phyloP scores from a whole-genome alignment of 2,113 vertebrate species.

The Petaurus breviceps region DNA sequence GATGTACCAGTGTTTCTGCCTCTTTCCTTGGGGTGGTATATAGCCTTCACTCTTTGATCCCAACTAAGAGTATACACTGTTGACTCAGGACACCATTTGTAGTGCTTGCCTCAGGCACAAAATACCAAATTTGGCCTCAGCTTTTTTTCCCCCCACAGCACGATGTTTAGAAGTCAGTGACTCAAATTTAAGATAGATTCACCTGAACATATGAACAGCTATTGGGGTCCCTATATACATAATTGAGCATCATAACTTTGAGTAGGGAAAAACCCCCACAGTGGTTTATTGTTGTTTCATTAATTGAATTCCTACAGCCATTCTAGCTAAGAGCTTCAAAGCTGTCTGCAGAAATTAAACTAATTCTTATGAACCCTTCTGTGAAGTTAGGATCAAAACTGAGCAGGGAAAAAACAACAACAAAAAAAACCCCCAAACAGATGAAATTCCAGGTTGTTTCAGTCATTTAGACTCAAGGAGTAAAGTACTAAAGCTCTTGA shows the following conservation, averaged over 20 bases:
- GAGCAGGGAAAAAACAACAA: background rate
- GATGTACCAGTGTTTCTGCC: background rate
- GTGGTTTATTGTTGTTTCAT: slow-evolving; percentile 58
- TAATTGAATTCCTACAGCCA: slow-evolving; percentile 65
- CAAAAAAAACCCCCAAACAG: background rate
- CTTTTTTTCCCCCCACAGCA: background rate
- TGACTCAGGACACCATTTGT: background rate
- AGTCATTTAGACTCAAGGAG: background rate
- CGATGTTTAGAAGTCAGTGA: slow-evolving; percentile 68
- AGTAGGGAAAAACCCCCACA: background rate
- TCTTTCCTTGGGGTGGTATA: background rate
- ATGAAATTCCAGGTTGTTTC: background rate
- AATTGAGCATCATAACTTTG: background rate
- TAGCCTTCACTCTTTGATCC: background rate
- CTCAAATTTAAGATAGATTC: slow-evolving; percentile 58
- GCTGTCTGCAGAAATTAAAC: slow-evolving; percentile 49
- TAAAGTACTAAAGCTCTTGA: background rate
- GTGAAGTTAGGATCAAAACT: background rate
- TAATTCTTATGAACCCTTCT: slow-evolving; percentile 30
- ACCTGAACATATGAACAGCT: slow-evolving; percentile 18
- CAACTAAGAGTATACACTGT: background rate
- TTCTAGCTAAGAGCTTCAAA: slow-evolving; percentile 47
- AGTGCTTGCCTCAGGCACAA: background rate
- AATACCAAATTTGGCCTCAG: background rate
- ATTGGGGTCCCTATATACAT: background rate